Conservation (phyloP, 2,113 vertebrate genomes). For the Charadrius vociferus region DNA sequence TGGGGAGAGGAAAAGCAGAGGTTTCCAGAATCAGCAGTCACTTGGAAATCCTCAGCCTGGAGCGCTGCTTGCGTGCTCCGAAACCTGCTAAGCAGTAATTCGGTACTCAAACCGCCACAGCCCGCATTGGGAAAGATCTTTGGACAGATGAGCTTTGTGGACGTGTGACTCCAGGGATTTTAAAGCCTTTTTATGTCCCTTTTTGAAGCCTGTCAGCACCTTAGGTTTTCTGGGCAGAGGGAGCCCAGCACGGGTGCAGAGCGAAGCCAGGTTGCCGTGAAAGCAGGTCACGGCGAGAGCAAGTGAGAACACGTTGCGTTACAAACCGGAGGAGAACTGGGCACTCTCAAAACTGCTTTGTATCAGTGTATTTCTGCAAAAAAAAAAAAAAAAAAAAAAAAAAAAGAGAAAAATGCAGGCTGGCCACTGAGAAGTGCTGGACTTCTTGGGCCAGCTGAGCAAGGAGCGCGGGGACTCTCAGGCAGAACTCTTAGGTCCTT, state of each 20-base stretch:
- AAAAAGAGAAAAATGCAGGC: background rate
- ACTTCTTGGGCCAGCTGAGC: background rate
- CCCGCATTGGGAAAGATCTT: background rate
- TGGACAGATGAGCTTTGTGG: background rate
- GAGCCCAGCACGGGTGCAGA: background rate
- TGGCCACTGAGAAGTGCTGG: background rate
- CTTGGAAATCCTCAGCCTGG: background rate
- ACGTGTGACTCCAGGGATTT: background rate
- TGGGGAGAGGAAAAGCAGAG: background rate
- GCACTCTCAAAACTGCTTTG: background rate
- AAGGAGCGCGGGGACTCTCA: background rate
- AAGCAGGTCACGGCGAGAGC: background rate
- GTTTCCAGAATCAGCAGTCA: background rate
- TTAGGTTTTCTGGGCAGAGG: background rate
- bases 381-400: background rate
- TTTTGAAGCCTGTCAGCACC: background rate
- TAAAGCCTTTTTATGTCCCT: no score
- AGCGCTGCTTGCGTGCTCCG: background rate
- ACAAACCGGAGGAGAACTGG: background rate
- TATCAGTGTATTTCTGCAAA: background rate
- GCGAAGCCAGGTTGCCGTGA: rapidly evolving
- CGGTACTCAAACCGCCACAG: background rate
- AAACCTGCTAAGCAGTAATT: background rate
- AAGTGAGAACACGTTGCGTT: background rate
- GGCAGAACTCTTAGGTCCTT: background rate